Conservation (phyloP, 2,888 invertebrate species). For the Xylota sylvarum region DNA sequence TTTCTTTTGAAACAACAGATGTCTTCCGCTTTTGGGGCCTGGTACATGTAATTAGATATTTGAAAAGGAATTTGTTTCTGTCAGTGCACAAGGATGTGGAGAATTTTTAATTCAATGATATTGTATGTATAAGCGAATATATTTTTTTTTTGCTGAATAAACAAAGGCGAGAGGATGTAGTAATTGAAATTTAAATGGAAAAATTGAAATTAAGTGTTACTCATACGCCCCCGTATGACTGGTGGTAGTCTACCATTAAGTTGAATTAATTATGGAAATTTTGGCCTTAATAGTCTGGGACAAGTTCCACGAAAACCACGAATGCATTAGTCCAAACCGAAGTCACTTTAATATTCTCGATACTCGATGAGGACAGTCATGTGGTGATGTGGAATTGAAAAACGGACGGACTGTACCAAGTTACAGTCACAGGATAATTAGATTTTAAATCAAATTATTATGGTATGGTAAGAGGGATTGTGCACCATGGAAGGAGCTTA, state of each 20-base stretch:
- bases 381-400: too few relatives aligned
- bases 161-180: conserved; percentile 13
- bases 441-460: too few relatives aligned
- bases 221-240: background rate
- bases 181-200: conserved; percentile 65
- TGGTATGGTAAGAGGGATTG: too few relatives aligned
- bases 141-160: conserved; percentile 19
- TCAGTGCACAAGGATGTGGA: conserved; percentile 22
- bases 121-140: conserved; percentile 27
- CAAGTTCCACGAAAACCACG: too few relatives aligned
- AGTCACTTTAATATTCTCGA: too few relatives aligned
- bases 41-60: conserved; percentile 65
- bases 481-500: too few relatives aligned
- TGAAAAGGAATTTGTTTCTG: conserved; percentile 51
- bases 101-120: conserved; percentile 52
- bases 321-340: too few relatives aligned
- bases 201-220: conserved; percentile 13
- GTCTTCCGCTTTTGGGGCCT: conserved; percentile 17
- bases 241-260: background rate
- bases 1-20: conserved; percentile 48
- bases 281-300: too few relatives aligned
- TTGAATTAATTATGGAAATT: background rate
- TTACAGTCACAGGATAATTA: too few relatives aligned
- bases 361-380: too few relatives aligned
- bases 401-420: too few relatives aligned